phyloP scores from a whole-genome alignment of 2,888 invertebrate species.

The Apamea anceps region DNA sequence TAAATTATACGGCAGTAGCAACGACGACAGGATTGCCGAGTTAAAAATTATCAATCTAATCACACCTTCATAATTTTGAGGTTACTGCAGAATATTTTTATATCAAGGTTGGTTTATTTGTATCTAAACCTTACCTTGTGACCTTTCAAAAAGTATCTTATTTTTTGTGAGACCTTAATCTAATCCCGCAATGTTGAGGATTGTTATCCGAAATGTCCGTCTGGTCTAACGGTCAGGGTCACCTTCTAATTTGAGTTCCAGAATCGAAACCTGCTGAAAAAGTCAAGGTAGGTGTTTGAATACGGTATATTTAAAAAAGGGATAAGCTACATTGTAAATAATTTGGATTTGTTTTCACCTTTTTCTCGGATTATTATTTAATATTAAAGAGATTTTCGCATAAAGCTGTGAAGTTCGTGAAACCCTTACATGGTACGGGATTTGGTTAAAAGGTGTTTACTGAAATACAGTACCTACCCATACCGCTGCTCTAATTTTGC shows the following conservation, averaged over 20 bases:
- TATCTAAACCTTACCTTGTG: slow-evolving; percentile 4
- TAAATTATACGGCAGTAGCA: too few species aligned
- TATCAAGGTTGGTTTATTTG: background rate
- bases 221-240: slow-evolving; percentile 34
- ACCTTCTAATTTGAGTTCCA: slow-evolving; percentile 35
- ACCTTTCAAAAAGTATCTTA: slow-evolving; percentile 20
- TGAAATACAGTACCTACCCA: background rate
- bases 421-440: slow-evolving; percentile 32
- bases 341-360: slow-evolving; percentile 58
- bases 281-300: slow-evolving; percentile 37
- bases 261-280: slow-evolving; percentile 33
- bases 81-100: background rate
- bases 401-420: slow-evolving; percentile 38
- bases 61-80: background rate
- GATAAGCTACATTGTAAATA: slow-evolving; percentile 55
- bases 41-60: background rate
- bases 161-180: slow-evolving; percentile 20
- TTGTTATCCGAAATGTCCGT: slow-evolving; percentile 16
- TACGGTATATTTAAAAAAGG: slow-evolving; percentile 53
- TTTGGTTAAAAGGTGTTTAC: slow-evolving; percentile 35
- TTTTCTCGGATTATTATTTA: slow-evolving; percentile 63
- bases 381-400: slow-evolving; percentile 56
- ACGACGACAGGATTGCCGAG: too few species aligned
- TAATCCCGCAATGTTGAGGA: slow-evolving; percentile 15
- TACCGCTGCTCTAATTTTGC: background rate